Conservation (phyloP, 2,113 vertebrate species). For the Burhinus bistriatus region DNA sequence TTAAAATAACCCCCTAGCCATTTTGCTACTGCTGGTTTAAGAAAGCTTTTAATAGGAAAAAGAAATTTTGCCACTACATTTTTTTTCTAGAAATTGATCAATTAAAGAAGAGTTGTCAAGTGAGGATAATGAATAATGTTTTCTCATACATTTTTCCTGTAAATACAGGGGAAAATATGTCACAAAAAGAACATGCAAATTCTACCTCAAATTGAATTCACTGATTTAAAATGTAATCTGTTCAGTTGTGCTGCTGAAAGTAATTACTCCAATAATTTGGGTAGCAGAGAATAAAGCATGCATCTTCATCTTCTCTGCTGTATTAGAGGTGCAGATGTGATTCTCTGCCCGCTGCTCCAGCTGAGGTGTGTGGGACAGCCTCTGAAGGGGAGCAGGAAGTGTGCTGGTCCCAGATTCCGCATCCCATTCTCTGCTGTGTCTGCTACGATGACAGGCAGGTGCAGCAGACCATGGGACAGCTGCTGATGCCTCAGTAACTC, state of each 20-base stretch:
- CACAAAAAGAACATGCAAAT: not conserved
- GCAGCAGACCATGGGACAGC: not conserved
- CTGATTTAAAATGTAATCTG: not conserved
- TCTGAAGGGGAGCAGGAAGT: not conserved
- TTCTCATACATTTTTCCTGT: not conserved
- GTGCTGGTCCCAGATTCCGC: not conserved
- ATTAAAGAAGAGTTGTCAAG: not conserved
- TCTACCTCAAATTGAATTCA: not conserved
- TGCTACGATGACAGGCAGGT: not conserved
- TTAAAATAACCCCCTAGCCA: not conserved
- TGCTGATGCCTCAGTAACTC: not conserved
- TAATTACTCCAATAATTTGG: not conserved
- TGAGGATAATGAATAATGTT: not conserved
- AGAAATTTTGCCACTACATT: not conserved
- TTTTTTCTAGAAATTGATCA: not conserved
- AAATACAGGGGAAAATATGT: not conserved
- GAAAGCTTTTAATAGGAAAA: not conserved
- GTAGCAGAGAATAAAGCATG: not conserved
- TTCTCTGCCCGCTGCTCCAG: not conserved
- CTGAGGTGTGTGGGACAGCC: not conserved
- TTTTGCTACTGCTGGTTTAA: not conserved
- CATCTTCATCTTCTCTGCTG: not conserved
- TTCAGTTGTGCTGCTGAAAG: not conserved
- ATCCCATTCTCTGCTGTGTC: not conserved
- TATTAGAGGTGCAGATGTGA: not conserved